phyloP scores from a whole-genome alignment of 2,888 invertebrate genomes.

The Nasonovia ribisnigri region DNA sequence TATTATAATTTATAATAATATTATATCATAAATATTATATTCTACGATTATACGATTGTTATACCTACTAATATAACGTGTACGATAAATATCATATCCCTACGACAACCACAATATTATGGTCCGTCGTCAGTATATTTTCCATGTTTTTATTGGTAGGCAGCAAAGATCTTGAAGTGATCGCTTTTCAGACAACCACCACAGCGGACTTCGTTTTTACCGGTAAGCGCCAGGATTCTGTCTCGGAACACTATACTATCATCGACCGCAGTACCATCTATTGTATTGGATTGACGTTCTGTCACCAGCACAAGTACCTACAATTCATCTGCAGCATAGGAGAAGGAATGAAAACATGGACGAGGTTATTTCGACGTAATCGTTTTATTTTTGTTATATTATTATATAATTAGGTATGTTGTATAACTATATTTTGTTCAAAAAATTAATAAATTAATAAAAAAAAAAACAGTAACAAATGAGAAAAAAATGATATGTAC shows the following conservation, averaged over 20 bases:
- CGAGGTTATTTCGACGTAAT: neutral
- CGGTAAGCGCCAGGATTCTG: neutral
- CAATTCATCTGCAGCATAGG: neutral
- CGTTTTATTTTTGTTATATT: neutral
- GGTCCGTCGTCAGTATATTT: neutral
- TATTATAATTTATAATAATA: neutral
- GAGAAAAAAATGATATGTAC: constrained; percentile 41
- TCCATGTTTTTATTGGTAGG: neutral
- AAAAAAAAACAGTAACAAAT: constrained; percentile 43
- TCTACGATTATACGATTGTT: no score
- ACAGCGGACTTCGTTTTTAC: no score
- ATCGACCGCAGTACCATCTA: neutral
- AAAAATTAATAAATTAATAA: constrained; percentile 22
- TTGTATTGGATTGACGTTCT: no score
- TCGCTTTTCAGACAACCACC: neutral
- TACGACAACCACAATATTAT: no score
- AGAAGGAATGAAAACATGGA: neutral
- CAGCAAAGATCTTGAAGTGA: neutral
- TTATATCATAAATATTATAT: neutral
- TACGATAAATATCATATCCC: neutral
- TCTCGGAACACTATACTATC: neutral
- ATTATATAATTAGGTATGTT: neutral
- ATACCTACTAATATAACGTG: neutral
- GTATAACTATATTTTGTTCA: constrained; percentile 29
- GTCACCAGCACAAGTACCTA: no score